Conservation (phyloP, 1,140 invertebrate species). For the Samia ricini region DNA sequence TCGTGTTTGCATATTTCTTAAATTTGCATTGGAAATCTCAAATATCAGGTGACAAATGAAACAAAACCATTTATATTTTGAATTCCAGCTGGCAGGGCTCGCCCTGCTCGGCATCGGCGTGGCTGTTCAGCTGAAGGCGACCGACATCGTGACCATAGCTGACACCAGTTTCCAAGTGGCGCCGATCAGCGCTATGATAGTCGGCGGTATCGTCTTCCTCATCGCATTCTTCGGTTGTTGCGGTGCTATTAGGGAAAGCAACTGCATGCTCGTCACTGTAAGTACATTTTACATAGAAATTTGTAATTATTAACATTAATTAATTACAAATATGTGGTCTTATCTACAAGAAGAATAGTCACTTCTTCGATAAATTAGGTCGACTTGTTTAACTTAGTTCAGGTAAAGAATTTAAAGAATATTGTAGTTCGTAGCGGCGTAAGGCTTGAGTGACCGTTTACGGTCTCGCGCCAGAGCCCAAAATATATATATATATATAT, state of each 20-base stretch:
- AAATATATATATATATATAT: no score
- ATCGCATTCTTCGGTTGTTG: slow-evolving; percentile 95
- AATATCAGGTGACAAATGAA: no score
- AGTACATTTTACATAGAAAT: slow-evolving; percentile 47
- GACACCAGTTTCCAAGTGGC: slow-evolving; percentile 82
- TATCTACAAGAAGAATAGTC: no score
- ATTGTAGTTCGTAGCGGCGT: no score
- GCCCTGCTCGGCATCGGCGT: slow-evolving; percentile 87
- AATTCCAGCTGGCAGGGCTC: slow-evolving; percentile 85
- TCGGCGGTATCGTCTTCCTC: slow-evolving; percentile 88
- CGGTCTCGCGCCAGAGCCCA: no score
- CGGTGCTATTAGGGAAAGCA: slow-evolving; percentile 91
- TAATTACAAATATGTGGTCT: not conserved
- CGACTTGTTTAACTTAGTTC: no score
- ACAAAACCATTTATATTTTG: slow-evolving; percentile 8
- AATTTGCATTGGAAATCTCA: no score
- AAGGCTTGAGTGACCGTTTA: no score
- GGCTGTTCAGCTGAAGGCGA: slow-evolving; percentile 85
- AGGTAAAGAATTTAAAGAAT: no score
- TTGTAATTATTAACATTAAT: no score
- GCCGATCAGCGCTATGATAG: slow-evolving; percentile 86
- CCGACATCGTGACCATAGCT: slow-evolving; percentile 82
- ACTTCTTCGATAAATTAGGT: no score
- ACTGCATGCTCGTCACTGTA: slow-evolving; percentile 91
- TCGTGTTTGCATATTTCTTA: no score